A percentile compares a stretch with the other conserved stretches of the same genome.
Evolutionary conservation across 2,113 vertebrate genomes (phyloP).

Genomic region (Neopipo cinnamomea): DNA sequence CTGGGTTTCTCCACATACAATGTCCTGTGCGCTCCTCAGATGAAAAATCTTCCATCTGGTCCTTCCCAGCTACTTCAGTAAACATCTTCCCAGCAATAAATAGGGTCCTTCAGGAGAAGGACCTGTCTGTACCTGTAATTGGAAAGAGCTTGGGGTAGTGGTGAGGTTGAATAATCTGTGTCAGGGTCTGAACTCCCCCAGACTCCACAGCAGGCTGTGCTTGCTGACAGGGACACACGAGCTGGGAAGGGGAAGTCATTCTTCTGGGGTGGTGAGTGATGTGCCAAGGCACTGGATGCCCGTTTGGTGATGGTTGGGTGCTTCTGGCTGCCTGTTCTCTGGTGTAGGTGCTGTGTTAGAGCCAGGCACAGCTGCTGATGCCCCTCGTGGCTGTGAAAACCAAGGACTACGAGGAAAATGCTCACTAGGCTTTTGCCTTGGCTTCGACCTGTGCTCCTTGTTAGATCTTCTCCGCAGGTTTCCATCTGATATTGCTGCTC

Average conservation of each 20-base stretch:
- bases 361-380: background rate
- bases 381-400: background rate
- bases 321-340: background rate
- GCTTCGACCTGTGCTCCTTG: background rate
- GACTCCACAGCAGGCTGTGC: background rate
- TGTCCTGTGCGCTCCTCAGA: background rate
- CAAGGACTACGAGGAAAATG: background rate
- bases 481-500: background rate
- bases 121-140: background rate
- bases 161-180: background rate
- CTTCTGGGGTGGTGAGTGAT: background rate
- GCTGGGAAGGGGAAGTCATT: background rate
- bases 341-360: background rate
- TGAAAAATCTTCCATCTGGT: background rate
- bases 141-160: background rate
- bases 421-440: background rate
- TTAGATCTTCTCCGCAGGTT: background rate
- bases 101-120: background rate
- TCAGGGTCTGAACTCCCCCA: background rate
- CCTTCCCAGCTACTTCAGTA: background rate
- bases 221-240: background rate
- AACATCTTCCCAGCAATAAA: background rate
- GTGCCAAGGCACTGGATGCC: background rate
- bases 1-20: background rate
- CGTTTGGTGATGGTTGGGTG: fast-evolving